These are phyloP conservation scores for Daubentonia madagascariensis DNA, from an alignment of 2,113 vertebrate species.

Conservation along the genomic window DNA sequence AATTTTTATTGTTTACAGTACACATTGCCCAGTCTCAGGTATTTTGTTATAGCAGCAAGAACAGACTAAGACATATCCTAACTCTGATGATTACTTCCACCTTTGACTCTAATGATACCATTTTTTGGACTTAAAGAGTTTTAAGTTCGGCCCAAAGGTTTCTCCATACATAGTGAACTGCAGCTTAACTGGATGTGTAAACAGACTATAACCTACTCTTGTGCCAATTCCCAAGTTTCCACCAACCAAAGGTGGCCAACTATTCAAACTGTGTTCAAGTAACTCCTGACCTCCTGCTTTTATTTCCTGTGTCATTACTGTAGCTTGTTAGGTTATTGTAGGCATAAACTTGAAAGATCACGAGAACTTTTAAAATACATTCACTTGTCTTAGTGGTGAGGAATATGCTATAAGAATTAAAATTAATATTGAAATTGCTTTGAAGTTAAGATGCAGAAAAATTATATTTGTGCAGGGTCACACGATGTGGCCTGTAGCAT, in stretches of 20 bases:
- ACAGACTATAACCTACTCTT: too few species aligned
- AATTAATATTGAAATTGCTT: not conserved
- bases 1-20: not conserved
- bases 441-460: not conserved
- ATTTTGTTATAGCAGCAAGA: not conserved
- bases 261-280: too few species aligned
- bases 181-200: too few species aligned
- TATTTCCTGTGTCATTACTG: rapidly evolving
- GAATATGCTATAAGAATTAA: not conserved
- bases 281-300: not conserved
- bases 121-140: not conserved
- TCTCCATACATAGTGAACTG: too few species aligned
- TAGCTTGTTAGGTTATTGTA: not conserved
- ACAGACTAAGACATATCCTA: not conserved
- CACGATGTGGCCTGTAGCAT: not conserved
- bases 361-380: not conserved
- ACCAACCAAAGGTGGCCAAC: too few species aligned
- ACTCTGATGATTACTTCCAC: not conserved
- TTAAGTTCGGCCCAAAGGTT: too few species aligned
- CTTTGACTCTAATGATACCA: not conserved
- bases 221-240: too few species aligned
- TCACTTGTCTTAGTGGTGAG: not conserved
- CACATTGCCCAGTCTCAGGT: not conserved
- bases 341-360: not conserved
- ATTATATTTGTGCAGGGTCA: not conserved